Base-by-base conservation (phyloP, 2,888 invertebrate genomes). In the Zeuzera pyrina region DNA sequence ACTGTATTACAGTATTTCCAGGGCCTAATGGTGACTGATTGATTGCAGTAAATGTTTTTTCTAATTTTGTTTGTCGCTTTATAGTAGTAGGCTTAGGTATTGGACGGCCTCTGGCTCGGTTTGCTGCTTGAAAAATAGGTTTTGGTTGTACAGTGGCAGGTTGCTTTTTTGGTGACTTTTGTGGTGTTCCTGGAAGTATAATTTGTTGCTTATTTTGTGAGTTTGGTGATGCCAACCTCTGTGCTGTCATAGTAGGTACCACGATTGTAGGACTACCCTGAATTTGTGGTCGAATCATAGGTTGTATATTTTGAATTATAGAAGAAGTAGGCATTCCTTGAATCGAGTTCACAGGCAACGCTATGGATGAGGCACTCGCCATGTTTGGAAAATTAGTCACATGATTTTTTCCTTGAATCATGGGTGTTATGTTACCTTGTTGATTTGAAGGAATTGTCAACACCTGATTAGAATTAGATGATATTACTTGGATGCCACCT, bases 1-100 rank as follows among this genome's bases (percentile, higher is more conserved):
- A 51, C 42, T 87, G 87, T 41, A 87, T 84, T 2, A 87, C 84
- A 15, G 87, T 85, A 34, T 86, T 73, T 8, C 73, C 83, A 12
- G 63, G 61, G 10, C 81, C 81, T 22, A 83, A 43, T 5, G 68
- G 70, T n/a, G 72, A 60, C 42, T 81, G 84, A 48, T 83, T 83
- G 12, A 81, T 81, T 2, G 81, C 65, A 2, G 81, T 77, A 39
- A 57, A 81, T 2, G 84, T 77, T 42, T 84, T 84, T 39, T 85
- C 84, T 33, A 74, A 49, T 64, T 85, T 70, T 33, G 85, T 71
- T 58, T 81, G 84, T 34, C 83, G 61, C 46, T 84, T 84, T 19
- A 79, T 73, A 12, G 78, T 72, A 11, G 77, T 60, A 5, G 84
- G 79, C 49, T 84, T 84, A 3, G 81, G 81, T 26, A 84, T 61